A percentile compares a stretch with the other conserved stretches of the same genome.
Evolutionary conservation across 2,797 vertebrate genomes (phyloP).

Genomic region (Xiphophorus birchmanni): DNA sequence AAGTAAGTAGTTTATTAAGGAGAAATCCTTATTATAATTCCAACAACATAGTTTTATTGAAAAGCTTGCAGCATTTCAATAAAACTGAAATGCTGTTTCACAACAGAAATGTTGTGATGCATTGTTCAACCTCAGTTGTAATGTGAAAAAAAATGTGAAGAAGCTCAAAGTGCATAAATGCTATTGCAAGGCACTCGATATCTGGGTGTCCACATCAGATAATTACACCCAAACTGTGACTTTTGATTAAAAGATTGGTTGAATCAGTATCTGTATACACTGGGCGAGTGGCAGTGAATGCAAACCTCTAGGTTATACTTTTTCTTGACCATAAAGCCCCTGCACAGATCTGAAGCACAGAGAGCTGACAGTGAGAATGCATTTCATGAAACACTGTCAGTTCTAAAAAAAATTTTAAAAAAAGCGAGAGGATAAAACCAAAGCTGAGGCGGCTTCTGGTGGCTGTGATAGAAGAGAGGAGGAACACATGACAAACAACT

Average conservation of each 20-base stretch:
- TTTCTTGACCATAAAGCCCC: conserved; percentile 27
- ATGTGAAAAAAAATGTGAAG: neutral
- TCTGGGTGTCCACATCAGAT: conserved; percentile 41
- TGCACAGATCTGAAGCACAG: conserved; percentile 20
- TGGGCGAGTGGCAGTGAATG: neutral
- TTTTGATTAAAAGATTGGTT: conserved; percentile 43
- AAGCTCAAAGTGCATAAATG: neutral
- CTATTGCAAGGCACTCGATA: neutral
- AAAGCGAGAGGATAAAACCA: conserved; percentile 31
- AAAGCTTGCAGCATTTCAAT: neutral
- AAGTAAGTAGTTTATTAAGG: neutral
- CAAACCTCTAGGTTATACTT: conserved; percentile 20
- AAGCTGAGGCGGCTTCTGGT: conserved; percentile 31
- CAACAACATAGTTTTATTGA: neutral
- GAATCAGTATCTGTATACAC: conserved; percentile 27
- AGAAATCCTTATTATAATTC: neutral
- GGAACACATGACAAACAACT: conserved; percentile 24
- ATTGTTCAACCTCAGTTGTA: neutral
- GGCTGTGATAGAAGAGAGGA: conserved; percentile 28
- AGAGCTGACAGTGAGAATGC: conserved; percentile 9
- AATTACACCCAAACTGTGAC: conserved; percentile 33
- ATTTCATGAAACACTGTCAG: conserved; percentile 24
- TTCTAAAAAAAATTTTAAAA: conserved; percentile 8
- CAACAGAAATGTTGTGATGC: neutral
- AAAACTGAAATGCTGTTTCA: neutral